These are phyloP conservation scores for Hypselothyrea guttata DNA, from an alignment of 2,888 invertebrate genomes.

Conservation along the genomic window DNA sequence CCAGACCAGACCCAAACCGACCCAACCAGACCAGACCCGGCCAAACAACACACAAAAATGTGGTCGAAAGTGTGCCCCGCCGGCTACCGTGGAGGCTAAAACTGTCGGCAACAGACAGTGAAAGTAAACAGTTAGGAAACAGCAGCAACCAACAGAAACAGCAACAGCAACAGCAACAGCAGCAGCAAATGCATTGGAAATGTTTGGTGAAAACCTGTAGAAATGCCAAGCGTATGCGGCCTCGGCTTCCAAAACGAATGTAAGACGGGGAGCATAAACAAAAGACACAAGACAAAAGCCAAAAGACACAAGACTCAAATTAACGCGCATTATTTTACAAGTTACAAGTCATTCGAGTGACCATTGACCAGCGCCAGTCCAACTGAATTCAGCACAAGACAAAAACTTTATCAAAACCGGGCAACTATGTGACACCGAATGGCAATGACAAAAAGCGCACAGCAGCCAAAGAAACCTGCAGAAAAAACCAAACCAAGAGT, in stretches of 20 bases:
- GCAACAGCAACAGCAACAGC: conserved; percentile 19
- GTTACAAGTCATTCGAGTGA: conserved; percentile 22
- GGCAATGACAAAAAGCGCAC: conserved; percentile 12
- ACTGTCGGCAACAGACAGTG: conserved; percentile 62
- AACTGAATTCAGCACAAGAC: conserved; percentile 44
- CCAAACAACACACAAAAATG: conserved; percentile 40
- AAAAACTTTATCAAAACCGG: conserved; percentile 49
- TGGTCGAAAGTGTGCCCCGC: conserved; percentile 54
- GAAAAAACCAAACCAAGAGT: conserved; percentile 1
- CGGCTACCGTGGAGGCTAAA: conserved; percentile 56
- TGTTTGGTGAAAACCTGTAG: conserved; percentile 59
- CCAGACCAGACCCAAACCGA: conserved; percentile 17
- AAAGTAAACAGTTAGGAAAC: conserved; percentile 71
- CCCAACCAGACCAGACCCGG: conserved; percentile 18
- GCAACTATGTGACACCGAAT: conserved; percentile 60
- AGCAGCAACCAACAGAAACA: conserved; percentile 25
- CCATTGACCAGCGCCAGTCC: conserved; percentile 43
- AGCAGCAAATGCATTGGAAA: conserved; percentile 51
- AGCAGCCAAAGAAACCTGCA: conserved; percentile 8
- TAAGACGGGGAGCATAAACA: conserved; percentile 1
- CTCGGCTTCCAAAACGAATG: conserved; percentile 20
- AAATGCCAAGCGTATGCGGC: conserved; percentile 33
- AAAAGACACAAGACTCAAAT: too few species aligned
- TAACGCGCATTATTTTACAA: conserved; percentile 52
- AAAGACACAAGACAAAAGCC: too few species aligned